phyloP scores from a whole-genome alignment of 2,888 invertebrate genomes.

The Auanema freiburgensis region DNA sequence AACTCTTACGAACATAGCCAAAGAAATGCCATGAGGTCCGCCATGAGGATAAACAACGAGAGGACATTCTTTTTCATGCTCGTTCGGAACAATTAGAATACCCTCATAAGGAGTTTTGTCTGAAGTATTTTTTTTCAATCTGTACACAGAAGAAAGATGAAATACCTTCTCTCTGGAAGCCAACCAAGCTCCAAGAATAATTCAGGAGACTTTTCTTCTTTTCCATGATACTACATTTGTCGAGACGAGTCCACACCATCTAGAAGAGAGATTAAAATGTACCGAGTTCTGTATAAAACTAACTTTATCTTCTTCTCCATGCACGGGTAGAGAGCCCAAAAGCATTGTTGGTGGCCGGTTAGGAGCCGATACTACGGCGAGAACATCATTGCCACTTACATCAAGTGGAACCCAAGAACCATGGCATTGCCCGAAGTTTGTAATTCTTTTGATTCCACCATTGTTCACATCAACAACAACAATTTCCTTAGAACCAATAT shows the following conservation, averaged over 20 bases:
- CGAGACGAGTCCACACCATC: slow-evolving; percentile 45
- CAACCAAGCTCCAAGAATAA: slow-evolving; percentile 34
- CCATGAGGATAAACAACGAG: slow-evolving; percentile 62
- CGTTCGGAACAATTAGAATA: slow-evolving; percentile 46
- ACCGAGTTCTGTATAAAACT: no score
- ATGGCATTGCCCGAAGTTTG: slow-evolving; percentile 39
- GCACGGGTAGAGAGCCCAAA: slow-evolving; percentile 36
- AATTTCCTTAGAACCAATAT: background rate
- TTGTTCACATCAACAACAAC: slow-evolving; percentile 9
- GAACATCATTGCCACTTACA: slow-evolving; percentile 43
- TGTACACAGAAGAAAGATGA: background rate
- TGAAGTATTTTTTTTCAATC: slow-evolving; percentile 2
- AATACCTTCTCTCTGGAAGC: slow-evolving; percentile 34
- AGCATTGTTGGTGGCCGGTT: slow-evolving; percentile 51
- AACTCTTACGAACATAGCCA: slow-evolving; percentile 33
- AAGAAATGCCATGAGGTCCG: slow-evolving; percentile 60
- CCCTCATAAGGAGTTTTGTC: slow-evolving; percentile 53
- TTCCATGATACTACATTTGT: slow-evolving; percentile 29
- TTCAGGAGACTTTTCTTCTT: slow-evolving; percentile 35
- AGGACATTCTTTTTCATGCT: slow-evolving; percentile 34
- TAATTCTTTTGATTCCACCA: slow-evolving; percentile 36
- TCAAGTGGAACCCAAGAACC: slow-evolving; percentile 56
- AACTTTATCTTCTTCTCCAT: slow-evolving; percentile 30
- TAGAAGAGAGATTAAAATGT: slow-evolving; percentile 6
- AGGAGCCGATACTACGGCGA: slow-evolving; percentile 51